Evolutionary conservation across 1,140 invertebrate species (phyloP), one percentile per base, ranked within the genome.

Genomic region (Kradibia gibbosae): DNA sequence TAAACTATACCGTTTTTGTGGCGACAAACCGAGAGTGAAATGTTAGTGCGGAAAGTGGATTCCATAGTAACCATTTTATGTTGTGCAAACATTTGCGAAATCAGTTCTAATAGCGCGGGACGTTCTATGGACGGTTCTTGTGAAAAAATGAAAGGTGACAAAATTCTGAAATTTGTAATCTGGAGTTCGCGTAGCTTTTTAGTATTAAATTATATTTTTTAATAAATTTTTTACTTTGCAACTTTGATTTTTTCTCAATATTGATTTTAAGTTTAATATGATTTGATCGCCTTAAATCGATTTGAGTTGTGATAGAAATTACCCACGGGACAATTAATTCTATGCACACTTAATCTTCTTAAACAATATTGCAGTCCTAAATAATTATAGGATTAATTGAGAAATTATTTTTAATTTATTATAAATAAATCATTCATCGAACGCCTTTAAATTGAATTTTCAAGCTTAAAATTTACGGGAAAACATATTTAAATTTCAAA

Each of bases 81-180:
- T 79, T 79, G 77, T 79, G 77, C 36, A 79, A 79, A 70, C 34
- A 5, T 53, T 78, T 78, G 76, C 76, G 76, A 78, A 78, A 78
- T 70, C 25, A 55, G 45, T 20, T 25, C 62, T 67, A 31, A 36
- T 65, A 57, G 45, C 57, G 36, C 75, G 60, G 4, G 60, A 28
- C 45, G 60, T 11, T 36, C 28, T 42, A 5, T 28, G 22, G 39
- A 45, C 28, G 42, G 39, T 62, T 42, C 42, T 77, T 77, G 57
- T 60, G 42, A 80, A 62, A 80, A 80, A 71, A 80, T 20, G 48
- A 72, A 74, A 80, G 55, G 60, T 42, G 34, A 36, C 39, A 50
- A 10, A 17, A 73, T 48, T 45, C 39, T 62, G 31, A 62, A 2
- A 62, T 17, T 62, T 7, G 28, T 25, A 20, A 62, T 34, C 17